These are phyloP conservation scores for Centropyge bicolor DNA, from an alignment of 2,797 vertebrate genomes.

Conservation along the genomic window DNA sequence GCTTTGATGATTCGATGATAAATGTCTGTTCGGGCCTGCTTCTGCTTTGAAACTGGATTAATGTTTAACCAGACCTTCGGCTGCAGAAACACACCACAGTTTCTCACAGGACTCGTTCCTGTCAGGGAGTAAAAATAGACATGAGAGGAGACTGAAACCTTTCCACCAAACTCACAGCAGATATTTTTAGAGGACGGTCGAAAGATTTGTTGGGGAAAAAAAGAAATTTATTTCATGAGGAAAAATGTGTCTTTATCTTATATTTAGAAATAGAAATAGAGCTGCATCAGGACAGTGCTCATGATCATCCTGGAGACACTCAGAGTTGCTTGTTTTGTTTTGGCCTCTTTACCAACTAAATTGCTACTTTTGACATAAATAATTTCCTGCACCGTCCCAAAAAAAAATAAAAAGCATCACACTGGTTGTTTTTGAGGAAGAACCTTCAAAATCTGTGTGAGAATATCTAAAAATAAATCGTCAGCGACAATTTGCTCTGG, in stretches of 20 bases:
- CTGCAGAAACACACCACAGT: slow-evolving; percentile 8
- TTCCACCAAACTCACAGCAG: background rate
- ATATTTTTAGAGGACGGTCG: background rate
- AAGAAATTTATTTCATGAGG: too few relatives aligned
- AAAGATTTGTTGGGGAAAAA: too few relatives aligned
- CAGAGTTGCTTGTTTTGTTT: background rate
- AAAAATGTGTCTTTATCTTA: too few relatives aligned
- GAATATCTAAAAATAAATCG: slow-evolving; percentile 13
- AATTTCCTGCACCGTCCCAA: background rate
- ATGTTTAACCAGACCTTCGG: slow-evolving; percentile 58
- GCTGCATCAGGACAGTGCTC: too few relatives aligned
- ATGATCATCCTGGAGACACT: too few relatives aligned
- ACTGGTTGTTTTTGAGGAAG: background rate
- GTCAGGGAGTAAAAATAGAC: slow-evolving; percentile 24
- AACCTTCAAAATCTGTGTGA: background rate
- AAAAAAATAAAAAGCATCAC: background rate
- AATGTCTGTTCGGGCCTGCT: slow-evolving; percentile 19
- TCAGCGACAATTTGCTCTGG: slow-evolving; percentile 7
- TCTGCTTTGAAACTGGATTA: slow-evolving; percentile 54
- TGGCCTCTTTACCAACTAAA: background rate
- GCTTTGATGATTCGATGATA: slow-evolving; percentile 19
- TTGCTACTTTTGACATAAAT: background rate
- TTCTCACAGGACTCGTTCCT: slow-evolving; percentile 27
- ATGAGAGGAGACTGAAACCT: background rate
- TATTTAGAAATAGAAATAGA: too few relatives aligned